Conservation (phyloP, 2,888 invertebrate species). For the Ashinkailepas kermadecensis region DNA sequence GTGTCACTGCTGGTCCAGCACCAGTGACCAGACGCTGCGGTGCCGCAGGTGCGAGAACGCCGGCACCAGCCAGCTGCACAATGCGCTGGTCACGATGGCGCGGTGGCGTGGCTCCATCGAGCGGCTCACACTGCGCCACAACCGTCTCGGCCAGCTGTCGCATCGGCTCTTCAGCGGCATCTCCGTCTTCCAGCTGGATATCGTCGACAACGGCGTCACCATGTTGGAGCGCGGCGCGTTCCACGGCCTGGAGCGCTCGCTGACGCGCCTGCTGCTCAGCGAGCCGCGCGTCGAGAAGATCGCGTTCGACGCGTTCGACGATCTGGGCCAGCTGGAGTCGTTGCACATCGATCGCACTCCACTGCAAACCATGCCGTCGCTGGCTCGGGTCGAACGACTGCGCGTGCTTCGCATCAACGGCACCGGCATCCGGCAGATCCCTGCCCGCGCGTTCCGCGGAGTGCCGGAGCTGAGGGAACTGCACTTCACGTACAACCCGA, state of each 20-base stretch:
- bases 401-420: constrained; percentile 31
- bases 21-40: too few species aligned
- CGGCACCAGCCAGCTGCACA: background rate
- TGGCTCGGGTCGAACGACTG: constrained; percentile 22
- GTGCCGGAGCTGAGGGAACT: constrained; percentile 50
- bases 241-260: constrained; percentile 31
- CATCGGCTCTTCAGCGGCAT: constrained; percentile 11
- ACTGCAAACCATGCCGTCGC: constrained; percentile 22
- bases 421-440: constrained; percentile 28
- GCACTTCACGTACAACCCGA: constrained; percentile 68
- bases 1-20: too few species aligned
- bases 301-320: constrained; percentile 33
- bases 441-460: constrained; percentile 30
- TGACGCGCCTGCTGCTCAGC: constrained; percentile 30
- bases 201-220: constrained; percentile 29
- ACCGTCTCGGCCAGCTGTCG: background rate
- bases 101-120: constrained; percentile 7
- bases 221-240: constrained; percentile 31
- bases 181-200: background rate
- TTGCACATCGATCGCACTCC: constrained; percentile 31
- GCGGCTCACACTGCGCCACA: constrained; percentile 15
- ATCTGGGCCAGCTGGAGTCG: constrained; percentile 29
- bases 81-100: background rate
- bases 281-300: constrained; percentile 29
- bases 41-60: constrained; percentile 9